Evolutionary conservation across 2,888 invertebrate species (phyloP).

Genomic region (Drosophila pseudotalamancana): DNA sequence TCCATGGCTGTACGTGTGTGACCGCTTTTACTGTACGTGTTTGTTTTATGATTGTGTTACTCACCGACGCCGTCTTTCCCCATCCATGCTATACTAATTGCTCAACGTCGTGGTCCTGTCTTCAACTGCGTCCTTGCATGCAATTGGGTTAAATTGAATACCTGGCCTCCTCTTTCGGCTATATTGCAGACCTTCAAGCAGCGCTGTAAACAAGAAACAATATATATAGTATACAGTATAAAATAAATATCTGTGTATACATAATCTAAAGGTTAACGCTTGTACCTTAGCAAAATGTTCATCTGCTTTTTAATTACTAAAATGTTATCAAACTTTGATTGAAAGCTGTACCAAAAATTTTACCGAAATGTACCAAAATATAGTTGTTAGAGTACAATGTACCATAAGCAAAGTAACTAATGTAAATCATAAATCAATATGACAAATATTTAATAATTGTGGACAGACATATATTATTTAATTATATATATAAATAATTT

Average conservation of each 20-base stretch:
- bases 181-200: conserved; percentile 4
- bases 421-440: no score
- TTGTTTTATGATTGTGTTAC: conserved; percentile 23
- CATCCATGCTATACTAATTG: conserved; percentile 52
- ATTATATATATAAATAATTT: no score
- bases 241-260: background rate
- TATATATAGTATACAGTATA: background rate
- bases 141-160: conserved; percentile 19
- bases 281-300: no score
- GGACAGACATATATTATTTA: no score
- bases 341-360: background rate
- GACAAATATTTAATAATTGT: no score
- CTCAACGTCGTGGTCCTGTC: conserved; percentile 31
- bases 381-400: no score
- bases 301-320: no score
- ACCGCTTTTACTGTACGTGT: no score
- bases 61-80: conserved; percentile 72
- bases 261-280: background rate
- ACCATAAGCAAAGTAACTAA: no score
- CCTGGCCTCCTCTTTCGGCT: background rate
- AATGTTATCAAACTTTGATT: background rate
- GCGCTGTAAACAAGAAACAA: conserved; percentile 7
- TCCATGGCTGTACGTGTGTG: no score
- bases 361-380: no score
- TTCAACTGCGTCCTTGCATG: conserved; percentile 30